phyloP scores from a whole-genome alignment of 2,888 invertebrate genomes.

The Pyrgus malvae region DNA sequence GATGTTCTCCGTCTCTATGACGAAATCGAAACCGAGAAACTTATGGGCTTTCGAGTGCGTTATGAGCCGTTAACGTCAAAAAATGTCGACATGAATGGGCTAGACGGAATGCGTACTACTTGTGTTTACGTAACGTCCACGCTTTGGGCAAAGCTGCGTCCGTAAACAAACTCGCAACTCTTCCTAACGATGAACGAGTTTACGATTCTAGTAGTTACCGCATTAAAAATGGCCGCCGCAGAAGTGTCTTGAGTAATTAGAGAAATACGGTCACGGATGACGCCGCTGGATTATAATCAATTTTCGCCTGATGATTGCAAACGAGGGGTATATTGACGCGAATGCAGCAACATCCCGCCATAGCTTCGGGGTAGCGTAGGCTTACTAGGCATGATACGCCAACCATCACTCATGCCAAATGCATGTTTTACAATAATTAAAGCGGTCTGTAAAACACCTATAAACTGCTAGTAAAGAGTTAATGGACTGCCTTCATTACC shows the following conservation, averaged over 20 bases:
- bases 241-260: constrained; percentile 5
- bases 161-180: constrained; percentile 16
- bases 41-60: constrained; percentile 13
- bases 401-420: constrained; percentile 43
- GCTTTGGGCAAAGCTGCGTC: constrained; percentile 13
- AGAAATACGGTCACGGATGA: background rate
- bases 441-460: constrained; percentile 66
- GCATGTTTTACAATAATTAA: constrained; percentile 70
- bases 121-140: constrained; percentile 18
- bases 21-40: constrained; percentile 12
- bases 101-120: constrained; percentile 15
- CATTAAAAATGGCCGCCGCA: constrained; percentile 9
- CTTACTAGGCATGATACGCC: constrained; percentile 26
- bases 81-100: constrained; percentile 26
- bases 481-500: constrained; percentile 63
- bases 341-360: background rate
- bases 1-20: background rate
- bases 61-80: constrained; percentile 18
- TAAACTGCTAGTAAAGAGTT: constrained; percentile 67
- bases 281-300: background rate
- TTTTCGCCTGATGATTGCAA: constrained; percentile 6
- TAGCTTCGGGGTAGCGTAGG: constrained; percentile 4
- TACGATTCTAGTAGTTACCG: constrained; percentile 8
- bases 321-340: constrained; percentile 10
- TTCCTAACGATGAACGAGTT: constrained; percentile 5